Conservation (phyloP, 2,113 vertebrate species). For the Brachirus orientalis region DNA sequence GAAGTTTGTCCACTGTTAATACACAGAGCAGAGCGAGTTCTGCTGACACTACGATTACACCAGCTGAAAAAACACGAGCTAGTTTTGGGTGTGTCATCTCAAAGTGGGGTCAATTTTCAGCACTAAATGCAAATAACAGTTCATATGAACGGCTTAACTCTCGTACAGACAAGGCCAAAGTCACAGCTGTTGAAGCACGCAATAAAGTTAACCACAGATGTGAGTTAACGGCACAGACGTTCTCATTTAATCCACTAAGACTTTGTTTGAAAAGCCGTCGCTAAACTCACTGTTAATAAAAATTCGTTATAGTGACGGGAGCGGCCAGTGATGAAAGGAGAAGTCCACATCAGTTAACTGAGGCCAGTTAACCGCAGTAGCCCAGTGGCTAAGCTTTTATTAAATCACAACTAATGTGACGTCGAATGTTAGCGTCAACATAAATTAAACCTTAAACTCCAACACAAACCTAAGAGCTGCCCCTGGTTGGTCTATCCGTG, state of each 20-base stretch:
- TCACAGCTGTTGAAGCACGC: background rate
- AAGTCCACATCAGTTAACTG: background rate
- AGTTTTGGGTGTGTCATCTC: conserved; percentile 60
- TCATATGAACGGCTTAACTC: too few relatives aligned
- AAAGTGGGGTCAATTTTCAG: background rate
- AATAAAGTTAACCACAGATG: background rate
- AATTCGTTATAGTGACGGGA: background rate
- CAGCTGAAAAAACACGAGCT: conserved; percentile 13
- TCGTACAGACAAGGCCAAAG: too few relatives aligned
- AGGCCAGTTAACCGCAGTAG: background rate
- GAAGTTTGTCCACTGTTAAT: too few relatives aligned
- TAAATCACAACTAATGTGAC: background rate
- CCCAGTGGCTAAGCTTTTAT: background rate
- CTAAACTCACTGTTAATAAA: too few relatives aligned
- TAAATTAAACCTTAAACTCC: too few relatives aligned
- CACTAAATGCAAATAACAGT: background rate
- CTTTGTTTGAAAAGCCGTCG: too few relatives aligned
- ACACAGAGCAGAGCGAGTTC: background rate
- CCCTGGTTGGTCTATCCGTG: background rate
- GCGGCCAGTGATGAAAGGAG: background rate
- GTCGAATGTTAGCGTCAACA: background rate
- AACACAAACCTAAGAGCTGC: background rate
- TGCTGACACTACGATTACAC: conserved; percentile 37
- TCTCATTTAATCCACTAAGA: too few relatives aligned
- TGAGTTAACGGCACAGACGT: background rate